phyloP scores from a whole-genome alignment of 1,140 invertebrate genomes.

The Bombus polaris region DNA sequence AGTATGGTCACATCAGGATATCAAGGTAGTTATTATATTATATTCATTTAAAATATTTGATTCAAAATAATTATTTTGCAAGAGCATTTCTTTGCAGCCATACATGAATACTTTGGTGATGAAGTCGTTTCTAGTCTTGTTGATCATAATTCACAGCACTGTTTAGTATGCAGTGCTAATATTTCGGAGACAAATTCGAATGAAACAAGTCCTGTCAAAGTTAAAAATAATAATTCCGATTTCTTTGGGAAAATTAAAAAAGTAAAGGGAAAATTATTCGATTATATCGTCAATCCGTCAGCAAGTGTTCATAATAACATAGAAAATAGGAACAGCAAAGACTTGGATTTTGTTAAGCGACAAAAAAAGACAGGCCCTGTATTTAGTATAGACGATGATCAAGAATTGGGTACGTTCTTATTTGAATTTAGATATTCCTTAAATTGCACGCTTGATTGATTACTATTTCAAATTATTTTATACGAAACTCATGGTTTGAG shows the following conservation, averaged over 20 bases:
- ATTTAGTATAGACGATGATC: constrained; percentile 97
- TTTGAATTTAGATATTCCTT: neutral
- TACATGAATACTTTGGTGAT: constrained; percentile 93
- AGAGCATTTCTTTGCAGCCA: constrained; percentile 81
- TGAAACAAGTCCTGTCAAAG: constrained; percentile 75
- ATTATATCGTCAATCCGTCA: constrained; percentile 95
- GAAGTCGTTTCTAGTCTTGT: constrained; percentile 90
- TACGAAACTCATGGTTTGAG: neutral
- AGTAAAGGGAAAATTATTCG: constrained; percentile 95
- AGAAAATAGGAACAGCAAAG: constrained; percentile 91
- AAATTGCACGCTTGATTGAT: no score
- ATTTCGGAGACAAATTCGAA: constrained; percentile 81
- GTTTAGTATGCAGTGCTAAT: constrained; percentile 90
- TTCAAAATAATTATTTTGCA: constrained; percentile 30
- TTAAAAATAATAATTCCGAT: constrained; percentile 84
- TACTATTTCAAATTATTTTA: no score
- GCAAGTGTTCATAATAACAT: constrained; percentile 82
- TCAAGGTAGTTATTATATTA: constrained; percentile 83
- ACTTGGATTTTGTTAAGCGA: constrained; percentile 90
- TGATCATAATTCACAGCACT: constrained; percentile 90
- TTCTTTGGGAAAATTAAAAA: constrained; percentile 92
- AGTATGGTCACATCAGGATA: constrained; percentile 97
- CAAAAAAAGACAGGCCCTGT: constrained; percentile 95
- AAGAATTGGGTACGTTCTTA: constrained; percentile 83
- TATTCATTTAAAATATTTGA: constrained; percentile 17